A percentile compares a stretch with the other conserved stretches of the same genome.
Evolutionary conservation across 2,797 vertebrate species (phyloP).

Genomic region (Coreius guichenoti): DNA sequence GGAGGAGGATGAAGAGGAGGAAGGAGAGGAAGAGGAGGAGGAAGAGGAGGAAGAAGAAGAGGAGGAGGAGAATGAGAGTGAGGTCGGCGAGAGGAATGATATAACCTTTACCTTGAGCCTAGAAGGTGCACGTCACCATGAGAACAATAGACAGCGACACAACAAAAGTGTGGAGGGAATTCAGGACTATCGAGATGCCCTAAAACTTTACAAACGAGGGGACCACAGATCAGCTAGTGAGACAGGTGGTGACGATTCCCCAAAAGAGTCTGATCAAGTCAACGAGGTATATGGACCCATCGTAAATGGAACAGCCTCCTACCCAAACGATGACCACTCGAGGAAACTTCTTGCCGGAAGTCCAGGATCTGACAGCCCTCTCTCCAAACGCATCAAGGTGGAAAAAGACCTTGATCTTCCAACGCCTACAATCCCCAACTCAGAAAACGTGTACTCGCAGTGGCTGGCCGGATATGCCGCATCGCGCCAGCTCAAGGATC

Average conservation of each 20-base stretch:
- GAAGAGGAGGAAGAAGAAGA: conserved; percentile 81
- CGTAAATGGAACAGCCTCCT: conserved; percentile 89
- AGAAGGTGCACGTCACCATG: conserved; percentile 93
- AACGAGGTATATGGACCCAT: conserved; percentile 79
- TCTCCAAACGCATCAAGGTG: conserved; percentile 97
- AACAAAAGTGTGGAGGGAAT: conserved; percentile 78
- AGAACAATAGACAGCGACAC: conserved; percentile 86
- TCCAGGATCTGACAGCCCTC: conserved; percentile 90
- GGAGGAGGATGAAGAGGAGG: conserved; percentile 91
- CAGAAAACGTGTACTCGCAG: conserved; percentile 97
- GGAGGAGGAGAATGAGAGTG: conserved; percentile 89
- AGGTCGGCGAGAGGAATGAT: conserved; percentile 84
- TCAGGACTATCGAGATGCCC: conserved; percentile 86
- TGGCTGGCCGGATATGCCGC: conserved; percentile 96
- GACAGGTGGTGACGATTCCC: conserved; percentile 87
- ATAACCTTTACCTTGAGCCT: conserved; percentile 90
- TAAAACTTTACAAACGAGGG: conserved; percentile 71
- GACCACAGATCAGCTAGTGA: conserved; percentile 78
- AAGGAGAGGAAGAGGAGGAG: conserved; percentile 89
- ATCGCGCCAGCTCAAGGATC: conserved; percentile 97
- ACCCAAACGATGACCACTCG: conserved; percentile 86
- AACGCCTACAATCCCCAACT: conserved; percentile 90
- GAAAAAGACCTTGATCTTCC: conserved; percentile 96
- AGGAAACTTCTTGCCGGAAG: conserved; percentile 91
- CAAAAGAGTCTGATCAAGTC: conserved; percentile 86